Base-by-base conservation (phyloP, 2,113 vertebrate genomes). In the Microtus ochrogaster region DNA sequence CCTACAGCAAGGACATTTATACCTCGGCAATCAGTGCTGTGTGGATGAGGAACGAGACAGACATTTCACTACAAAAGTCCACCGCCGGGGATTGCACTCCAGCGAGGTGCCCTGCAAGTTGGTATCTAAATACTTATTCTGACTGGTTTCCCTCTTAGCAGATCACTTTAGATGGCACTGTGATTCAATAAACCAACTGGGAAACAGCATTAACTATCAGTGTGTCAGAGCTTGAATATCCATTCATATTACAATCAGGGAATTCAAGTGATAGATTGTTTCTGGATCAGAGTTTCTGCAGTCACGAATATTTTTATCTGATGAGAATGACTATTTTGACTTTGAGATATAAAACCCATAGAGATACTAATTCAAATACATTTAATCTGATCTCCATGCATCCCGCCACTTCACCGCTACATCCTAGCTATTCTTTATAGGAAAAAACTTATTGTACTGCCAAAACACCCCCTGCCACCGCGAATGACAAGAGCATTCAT, bases 221-320 rank as follows among this genome's bases (percentile, higher is more conserved):
- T 97, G 78, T 96, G 96, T 96, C 98, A 96, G 88, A 98, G 97
- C 92, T 84, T 97, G 96, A 98, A 94, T 97, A 98, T 95, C 97
- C 98, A 98, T 97, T 97, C 96, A 77, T 96, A 98, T 97, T 98
- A 98, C 95, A 98, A 98, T 97, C 96, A 97, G 5, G 90, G 97
- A 58, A 98, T 98, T 98, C 96, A 98, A 98, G 98, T 96, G 96
- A 98, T 94, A 98, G 94, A 98, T 97, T 97, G 96, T 98, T 98
- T 98, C 97, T 98, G 96, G 89, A 97, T 98, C 91, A 97, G 91
- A 98, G 92, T 97, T 98, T 98, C 98, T 98, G 92, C 87, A 97
- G 97, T 97, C 97, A 98, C 98, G 97, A 98, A 98, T 98, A 98
- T 97, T 98, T 97, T 98, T 95, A 98, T 97, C 97, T 98, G 98